These are phyloP conservation scores for Lasioglossum leucozonium DNA, from an alignment of 2,888 invertebrate species.

Conservation along the genomic window DNA sequence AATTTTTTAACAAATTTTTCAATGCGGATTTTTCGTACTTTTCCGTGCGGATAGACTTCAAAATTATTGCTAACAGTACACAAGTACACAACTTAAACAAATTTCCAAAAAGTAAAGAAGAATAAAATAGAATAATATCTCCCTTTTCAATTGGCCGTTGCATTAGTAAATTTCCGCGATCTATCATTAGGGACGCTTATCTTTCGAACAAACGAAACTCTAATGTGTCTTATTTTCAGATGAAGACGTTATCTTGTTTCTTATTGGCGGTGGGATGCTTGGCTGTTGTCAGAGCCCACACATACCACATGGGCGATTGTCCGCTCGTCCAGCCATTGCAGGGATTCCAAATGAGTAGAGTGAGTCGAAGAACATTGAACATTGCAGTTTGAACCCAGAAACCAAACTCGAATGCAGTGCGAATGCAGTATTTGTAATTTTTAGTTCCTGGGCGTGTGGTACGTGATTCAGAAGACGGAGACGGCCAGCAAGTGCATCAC, in stretches of 20 bases:
- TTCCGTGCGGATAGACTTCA: background rate
- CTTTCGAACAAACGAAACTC: background rate
- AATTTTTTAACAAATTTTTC: background rate
- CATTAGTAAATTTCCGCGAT: background rate
- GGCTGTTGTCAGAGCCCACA: conserved; percentile 85
- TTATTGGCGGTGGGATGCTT: conserved; percentile 68
- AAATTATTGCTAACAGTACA: background rate
- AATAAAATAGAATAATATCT: background rate
- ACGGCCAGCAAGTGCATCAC: conserved; percentile 92
- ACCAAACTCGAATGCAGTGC: background rate
- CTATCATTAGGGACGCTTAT: background rate
- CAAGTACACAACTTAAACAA: background rate
- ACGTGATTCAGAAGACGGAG: conserved; percentile 92
- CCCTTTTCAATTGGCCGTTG: background rate
- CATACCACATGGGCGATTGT: conserved; percentile 91
- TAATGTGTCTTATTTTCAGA: conserved; percentile 60
- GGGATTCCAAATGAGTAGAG: conserved; percentile 91
- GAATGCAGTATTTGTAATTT: conserved; percentile 23
- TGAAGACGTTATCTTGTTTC: conserved; percentile 54
- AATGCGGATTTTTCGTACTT: too few species aligned
- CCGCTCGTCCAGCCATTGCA: conserved; percentile 90
- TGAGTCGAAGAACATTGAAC: conserved; percentile 83
- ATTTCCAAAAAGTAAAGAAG: background rate
- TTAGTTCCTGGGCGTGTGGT: conserved; percentile 92
- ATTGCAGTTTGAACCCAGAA: background rate